A percentile compares a stretch with the other conserved stretches of the same genome.
Conservation (phyloP, 2,888 invertebrate species). For the Camptogramma bilineatum region DNA sequence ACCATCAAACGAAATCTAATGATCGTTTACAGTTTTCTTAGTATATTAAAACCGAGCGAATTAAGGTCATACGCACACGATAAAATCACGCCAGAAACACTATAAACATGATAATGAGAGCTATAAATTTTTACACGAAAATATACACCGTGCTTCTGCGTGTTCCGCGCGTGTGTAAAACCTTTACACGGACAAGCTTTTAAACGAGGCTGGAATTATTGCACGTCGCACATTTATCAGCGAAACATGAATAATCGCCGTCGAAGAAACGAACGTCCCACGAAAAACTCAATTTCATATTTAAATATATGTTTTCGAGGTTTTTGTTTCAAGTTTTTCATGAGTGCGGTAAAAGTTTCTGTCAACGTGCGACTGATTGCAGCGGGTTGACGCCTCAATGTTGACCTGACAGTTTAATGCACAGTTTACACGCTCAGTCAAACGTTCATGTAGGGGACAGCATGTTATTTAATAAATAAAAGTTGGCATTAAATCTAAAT, state of each 20-base stretch:
- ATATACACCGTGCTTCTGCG: constrained; percentile 51
- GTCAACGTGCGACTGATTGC: constrained; percentile 39
- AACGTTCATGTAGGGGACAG: constrained; percentile 19
- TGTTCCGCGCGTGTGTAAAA: constrained; percentile 62
- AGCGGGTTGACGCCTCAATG: constrained; percentile 37
- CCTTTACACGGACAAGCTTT: constrained; percentile 69
- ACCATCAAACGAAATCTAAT: constrained; percentile 30
- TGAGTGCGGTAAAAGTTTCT: constrained; percentile 35
- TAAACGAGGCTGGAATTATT: constrained; percentile 81
- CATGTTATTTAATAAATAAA: constrained; percentile 31
- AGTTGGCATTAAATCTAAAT: constrained; percentile 23
- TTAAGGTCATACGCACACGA: constrained; percentile 57
- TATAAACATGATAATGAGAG: constrained; percentile 66
- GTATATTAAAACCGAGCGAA: constrained; percentile 47
- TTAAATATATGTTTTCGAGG: constrained; percentile 76
- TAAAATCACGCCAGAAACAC: constrained; percentile 56
- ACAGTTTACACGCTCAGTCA: constrained; percentile 41
- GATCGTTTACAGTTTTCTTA: constrained; percentile 50
- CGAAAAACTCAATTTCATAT: constrained; percentile 81
- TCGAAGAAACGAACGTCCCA: constrained; percentile 74
- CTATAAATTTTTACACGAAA: constrained; percentile 65
- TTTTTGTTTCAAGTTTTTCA: constrained; percentile 46
- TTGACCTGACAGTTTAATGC: constrained; percentile 33
- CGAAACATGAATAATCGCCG: constrained; percentile 76
- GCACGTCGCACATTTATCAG: constrained; percentile 80